Evolutionary conservation across 2,888 invertebrate genomes (phyloP).

Genomic region (Hirudinaria manillensis): DNA sequence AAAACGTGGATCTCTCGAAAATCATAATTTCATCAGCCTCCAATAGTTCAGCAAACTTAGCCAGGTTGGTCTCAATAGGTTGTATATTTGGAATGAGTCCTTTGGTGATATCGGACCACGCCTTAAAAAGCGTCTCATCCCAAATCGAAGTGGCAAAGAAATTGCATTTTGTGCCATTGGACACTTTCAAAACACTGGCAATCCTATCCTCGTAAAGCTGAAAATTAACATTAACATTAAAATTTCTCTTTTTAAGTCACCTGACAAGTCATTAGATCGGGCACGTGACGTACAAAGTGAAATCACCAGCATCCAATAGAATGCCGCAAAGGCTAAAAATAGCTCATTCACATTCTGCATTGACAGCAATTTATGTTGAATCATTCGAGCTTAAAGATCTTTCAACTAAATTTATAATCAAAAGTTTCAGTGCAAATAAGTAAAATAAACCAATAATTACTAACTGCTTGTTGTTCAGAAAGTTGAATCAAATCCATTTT

Average conservation of each 20-base stretch:
- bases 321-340: neutral
- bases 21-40: constrained; percentile 96
- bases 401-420: neutral
- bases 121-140: constrained; percentile 98
- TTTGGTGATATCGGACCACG: constrained; percentile 98
- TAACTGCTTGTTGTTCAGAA: constrained; percentile 77
- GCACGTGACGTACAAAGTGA: neutral
- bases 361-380: neutral
- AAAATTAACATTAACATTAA: too few relatives aligned
- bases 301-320: neutral
- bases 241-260: neutral
- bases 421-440: neutral
- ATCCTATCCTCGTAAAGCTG: constrained; percentile 82
- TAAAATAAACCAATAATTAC: constrained; percentile 24
- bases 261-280: constrained; percentile 1
- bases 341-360: neutral
- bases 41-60: constrained; percentile 90
- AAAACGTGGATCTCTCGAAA: constrained; percentile 95
- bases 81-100: constrained; percentile 96
- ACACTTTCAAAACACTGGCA: constrained; percentile 79
- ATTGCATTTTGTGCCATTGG: constrained; percentile 83
- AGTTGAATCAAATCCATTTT: constrained; percentile 98
- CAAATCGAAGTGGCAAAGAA: constrained; percentile 98
- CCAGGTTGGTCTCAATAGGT: constrained; percentile 83
- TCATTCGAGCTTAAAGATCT: neutral